These are phyloP conservation scores for Drosophila kanekoi DNA, from an alignment of 2,888 invertebrate genomes.

Conservation along the genomic window DNA sequence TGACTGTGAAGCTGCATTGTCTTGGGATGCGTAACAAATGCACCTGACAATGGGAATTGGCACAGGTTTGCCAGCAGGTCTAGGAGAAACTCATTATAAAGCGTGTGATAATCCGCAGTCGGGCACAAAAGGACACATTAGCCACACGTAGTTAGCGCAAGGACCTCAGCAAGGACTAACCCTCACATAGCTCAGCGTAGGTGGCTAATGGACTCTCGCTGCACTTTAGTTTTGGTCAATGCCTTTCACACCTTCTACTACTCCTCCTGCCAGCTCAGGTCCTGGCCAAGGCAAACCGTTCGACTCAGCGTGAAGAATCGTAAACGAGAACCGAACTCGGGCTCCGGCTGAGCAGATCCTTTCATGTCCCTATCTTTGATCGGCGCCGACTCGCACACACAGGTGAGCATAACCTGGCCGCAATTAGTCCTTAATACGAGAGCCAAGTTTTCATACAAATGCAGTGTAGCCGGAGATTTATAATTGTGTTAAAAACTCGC, in stretches of 20 bases:
- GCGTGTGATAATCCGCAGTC: slow-evolving; percentile 79
- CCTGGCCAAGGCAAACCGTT: neutral
- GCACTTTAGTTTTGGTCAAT: slow-evolving; percentile 76
- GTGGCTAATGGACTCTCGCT: slow-evolving; percentile 70
- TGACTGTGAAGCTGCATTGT: slow-evolving; percentile 55
- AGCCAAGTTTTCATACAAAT: slow-evolving; percentile 19
- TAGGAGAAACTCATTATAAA: slow-evolving; percentile 66
- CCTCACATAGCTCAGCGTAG: slow-evolving; percentile 50
- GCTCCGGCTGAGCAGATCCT: slow-evolving; percentile 36
- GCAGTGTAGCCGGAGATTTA: slow-evolving; percentile 64
- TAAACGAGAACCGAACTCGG: slow-evolving; percentile 60
- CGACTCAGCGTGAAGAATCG: slow-evolving; percentile 76
- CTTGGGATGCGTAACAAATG: slow-evolving; percentile 66
- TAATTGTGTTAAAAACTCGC: slow-evolving; percentile 75
- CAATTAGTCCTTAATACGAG: slow-evolving; percentile 80
- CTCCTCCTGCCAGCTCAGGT: neutral
- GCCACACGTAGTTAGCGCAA: slow-evolving; percentile 81
- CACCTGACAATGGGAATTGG: slow-evolving; percentile 60
- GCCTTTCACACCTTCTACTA: slow-evolving; percentile 70
- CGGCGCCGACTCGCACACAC: slow-evolving; percentile 64
- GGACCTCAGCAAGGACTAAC: slow-evolving; percentile 33
- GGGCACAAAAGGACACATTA: slow-evolving; percentile 70
- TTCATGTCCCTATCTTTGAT: slow-evolving; percentile 67
- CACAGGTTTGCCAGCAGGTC: slow-evolving; percentile 77
- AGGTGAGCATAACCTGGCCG: slow-evolving; percentile 70